Percentiles rank a stretch among this genome's conserved stretches.
Conservation (phyloP, 2,113 vertebrate genomes). For the Mus spicilegus region DNA sequence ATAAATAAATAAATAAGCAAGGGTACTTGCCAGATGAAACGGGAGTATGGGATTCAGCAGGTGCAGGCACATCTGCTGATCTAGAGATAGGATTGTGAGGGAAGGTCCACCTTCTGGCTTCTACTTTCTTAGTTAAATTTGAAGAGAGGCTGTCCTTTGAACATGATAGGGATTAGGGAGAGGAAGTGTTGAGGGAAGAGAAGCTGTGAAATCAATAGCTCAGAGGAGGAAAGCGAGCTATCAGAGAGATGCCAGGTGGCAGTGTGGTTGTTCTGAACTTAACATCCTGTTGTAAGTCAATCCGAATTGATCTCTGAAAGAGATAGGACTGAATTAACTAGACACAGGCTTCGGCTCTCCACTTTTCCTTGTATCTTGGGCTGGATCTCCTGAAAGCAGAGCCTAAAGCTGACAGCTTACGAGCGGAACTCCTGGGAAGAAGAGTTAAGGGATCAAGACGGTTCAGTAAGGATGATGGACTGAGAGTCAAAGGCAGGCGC, state of each 20-base stretch:
- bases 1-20: not conserved
- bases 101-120: not conserved
- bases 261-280: not conserved
- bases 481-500: not conserved
- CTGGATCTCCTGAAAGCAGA: conserved; percentile 29
- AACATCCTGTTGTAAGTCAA: conserved; percentile 9
- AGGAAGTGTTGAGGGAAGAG: not conserved
- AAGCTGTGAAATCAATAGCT: not conserved
- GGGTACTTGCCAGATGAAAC: conserved; percentile 1
- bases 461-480: not conserved
- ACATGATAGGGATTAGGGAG: not conserved
- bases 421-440: not conserved
- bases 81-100: not conserved
- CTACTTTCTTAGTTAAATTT: conserved; percentile 53
- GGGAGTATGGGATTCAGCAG: not conserved
- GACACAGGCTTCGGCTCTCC: not conserved
- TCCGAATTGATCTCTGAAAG: conserved; percentile 38
- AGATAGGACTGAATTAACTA: conserved; percentile 25
- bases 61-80: not conserved
- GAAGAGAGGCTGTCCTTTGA: not conserved
- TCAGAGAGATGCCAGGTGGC: not conserved
- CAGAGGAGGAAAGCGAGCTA: not conserved
- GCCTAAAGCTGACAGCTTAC: not conserved
- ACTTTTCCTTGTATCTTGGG: not conserved
- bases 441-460: not conserved